Conservation (phyloP, 2,113 vertebrate genomes). For the Halichoerus grypus region DNA sequence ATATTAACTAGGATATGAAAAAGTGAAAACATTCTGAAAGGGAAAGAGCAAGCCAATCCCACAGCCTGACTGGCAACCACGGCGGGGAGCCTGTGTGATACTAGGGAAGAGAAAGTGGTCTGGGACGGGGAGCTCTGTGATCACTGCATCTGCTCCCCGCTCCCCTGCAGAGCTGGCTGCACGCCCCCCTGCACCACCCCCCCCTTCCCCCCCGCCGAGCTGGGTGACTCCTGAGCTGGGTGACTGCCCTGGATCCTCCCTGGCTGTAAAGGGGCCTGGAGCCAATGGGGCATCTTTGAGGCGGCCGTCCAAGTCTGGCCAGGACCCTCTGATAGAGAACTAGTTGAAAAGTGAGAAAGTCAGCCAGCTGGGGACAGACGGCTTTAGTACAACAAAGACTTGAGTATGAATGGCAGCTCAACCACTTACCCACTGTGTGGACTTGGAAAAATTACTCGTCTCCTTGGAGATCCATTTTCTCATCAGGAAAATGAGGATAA, state of each 20-base stretch:
- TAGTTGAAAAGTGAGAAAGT: not conserved
- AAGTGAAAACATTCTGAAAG: constrained; percentile 75
- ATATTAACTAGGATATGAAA: constrained; percentile 80
- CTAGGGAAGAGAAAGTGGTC: not conserved
- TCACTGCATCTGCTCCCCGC: not conserved
- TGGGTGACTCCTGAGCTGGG: not conserved
- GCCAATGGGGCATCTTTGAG: not conserved
- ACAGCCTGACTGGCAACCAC: not conserved
- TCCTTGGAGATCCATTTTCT: not conserved
- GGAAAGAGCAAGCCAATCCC: constrained; percentile 57
- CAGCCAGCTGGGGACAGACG: not conserved
- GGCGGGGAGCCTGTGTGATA: constrained; percentile 19
- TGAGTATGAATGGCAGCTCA: not conserved
- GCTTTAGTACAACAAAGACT: constrained; percentile 33
- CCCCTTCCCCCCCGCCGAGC: no score
- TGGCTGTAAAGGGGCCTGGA: not conserved
- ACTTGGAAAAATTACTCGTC: not conserved
- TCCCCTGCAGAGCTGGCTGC: not conserved
- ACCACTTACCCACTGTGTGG: not conserved
- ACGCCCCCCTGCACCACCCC: not conserved
- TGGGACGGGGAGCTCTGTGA: not conserved
- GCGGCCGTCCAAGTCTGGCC: not conserved
- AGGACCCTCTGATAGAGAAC: not conserved
- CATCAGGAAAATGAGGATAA: not conserved
- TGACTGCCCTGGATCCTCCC: not conserved